phyloP scores from a whole-genome alignment of 2,888 invertebrate species.

The Orchesellides sinensis region DNA sequence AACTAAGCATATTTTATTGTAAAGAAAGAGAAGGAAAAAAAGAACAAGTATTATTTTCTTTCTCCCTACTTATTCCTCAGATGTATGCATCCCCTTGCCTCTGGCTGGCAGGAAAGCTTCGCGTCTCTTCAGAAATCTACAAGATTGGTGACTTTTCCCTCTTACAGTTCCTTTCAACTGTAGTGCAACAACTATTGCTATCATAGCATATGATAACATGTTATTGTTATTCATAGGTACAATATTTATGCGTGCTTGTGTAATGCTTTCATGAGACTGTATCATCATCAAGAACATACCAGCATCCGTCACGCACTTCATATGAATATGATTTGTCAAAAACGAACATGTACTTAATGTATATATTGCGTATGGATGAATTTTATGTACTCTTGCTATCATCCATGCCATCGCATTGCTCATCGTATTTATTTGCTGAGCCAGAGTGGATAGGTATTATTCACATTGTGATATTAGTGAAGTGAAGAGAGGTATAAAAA shows the following conservation, averaged over 20 bases:
- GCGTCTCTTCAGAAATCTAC: conserved; percentile 12
- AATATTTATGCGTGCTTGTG: conserved; percentile 43
- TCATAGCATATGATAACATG: conserved; percentile 14
- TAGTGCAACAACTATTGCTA: too few relatives aligned
- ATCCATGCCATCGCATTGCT: conserved; percentile 46
- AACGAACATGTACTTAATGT: conserved; percentile 69
- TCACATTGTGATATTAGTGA: conserved; percentile 32
- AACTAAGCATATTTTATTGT: conserved; percentile 14
- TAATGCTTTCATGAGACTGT: conserved; percentile 27
- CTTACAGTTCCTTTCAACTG: background rate
- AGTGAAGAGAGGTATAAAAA: conserved; percentile 8
- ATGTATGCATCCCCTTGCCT: conserved; percentile 54
- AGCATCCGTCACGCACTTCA: conserved; percentile 60
- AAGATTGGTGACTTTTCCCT: conserved; percentile 46
- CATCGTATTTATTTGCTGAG: conserved; percentile 51
- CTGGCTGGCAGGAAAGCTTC: conserved; percentile 20
- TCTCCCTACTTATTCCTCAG: conserved; percentile 49
- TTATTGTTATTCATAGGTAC: conserved; percentile 45
- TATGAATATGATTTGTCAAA: conserved; percentile 75
- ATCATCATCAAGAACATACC: conserved; percentile 33
- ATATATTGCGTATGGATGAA: background rate
- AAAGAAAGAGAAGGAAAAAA: conserved; percentile 28
- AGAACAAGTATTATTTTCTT: background rate
- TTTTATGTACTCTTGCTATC: conserved; percentile 59
- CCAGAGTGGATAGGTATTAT: conserved; percentile 27